Conservation (phyloP, 2,888 invertebrate genomes). For the Cyclophora punctaria region DNA sequence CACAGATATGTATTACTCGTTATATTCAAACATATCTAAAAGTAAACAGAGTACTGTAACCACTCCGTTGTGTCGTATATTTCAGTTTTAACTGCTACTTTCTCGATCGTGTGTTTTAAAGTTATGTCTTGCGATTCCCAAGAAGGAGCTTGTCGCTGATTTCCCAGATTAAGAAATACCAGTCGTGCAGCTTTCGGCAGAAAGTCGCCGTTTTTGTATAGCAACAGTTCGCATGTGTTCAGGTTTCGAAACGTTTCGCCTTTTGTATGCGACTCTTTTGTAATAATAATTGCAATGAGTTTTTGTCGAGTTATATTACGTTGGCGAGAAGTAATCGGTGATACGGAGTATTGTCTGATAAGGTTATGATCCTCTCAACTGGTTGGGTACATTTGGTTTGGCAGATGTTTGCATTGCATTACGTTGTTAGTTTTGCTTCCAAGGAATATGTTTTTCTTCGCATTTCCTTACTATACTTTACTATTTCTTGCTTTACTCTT, state of each 20-base stretch:
- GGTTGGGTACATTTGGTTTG: neutral
- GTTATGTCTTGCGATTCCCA: slow-evolving; percentile 38
- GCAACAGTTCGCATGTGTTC: slow-evolving; percentile 30
- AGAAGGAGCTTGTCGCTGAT: slow-evolving; percentile 52
- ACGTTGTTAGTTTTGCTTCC: slow-evolving; percentile 8
- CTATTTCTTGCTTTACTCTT: no score
- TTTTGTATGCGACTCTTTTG: slow-evolving; percentile 23
- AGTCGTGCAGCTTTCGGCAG: slow-evolving; percentile 58
- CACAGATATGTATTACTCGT: slow-evolving; percentile 30
- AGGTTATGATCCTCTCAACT: neutral
- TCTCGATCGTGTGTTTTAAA: slow-evolving; percentile 33
- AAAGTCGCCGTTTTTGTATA: slow-evolving; percentile 47
- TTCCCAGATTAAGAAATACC: slow-evolving; percentile 62
- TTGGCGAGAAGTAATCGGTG: neutral
- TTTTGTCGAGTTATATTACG: slow-evolving; percentile 27
- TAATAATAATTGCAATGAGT: slow-evolving; percentile 28
- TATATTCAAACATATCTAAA: slow-evolving; percentile 22
- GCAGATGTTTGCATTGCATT: slow-evolving; percentile 16
- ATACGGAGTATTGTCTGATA: neutral
- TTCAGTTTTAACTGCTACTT: slow-evolving; percentile 36
- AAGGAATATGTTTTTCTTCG: no score
- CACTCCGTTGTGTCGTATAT: slow-evolving; percentile 21
- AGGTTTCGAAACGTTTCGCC: slow-evolving; percentile 39
- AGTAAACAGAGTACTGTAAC: slow-evolving; percentile 20
- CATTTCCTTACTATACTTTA: no score